A percentile compares a stretch with the other conserved stretches of the same genome.
Conservation (phyloP, 2,113 vertebrate species). For the Scortum barcoo region DNA sequence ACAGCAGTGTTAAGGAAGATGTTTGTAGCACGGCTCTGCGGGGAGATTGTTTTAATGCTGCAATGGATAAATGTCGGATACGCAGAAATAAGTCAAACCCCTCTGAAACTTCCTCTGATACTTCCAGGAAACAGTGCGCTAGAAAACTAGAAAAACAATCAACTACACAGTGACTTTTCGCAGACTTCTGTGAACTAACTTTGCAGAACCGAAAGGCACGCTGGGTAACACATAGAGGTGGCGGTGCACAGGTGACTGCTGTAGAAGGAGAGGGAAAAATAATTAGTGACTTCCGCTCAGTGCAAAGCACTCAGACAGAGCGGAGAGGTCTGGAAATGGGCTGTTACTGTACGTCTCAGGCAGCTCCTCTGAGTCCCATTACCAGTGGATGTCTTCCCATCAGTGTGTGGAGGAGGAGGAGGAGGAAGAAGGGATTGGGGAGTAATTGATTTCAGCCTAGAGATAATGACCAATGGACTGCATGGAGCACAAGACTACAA, state of each 20-base stretch:
- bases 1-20: background rate
- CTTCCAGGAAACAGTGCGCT: background rate
- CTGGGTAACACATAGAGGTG: background rate
- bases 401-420: conserved; percentile 44
- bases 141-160: background rate
- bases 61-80: background rate
- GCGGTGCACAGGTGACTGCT: conserved; percentile 38
- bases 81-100: background rate
- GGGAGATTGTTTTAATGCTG: background rate
- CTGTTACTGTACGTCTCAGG: conserved; percentile 54
- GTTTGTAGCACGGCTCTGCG: conserved; percentile 9
- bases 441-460: conserved; percentile 49
- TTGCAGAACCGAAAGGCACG: background rate
- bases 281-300: conserved; percentile 57
- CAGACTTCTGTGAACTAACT: background rate
- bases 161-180: background rate
- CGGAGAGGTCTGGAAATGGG: conserved; percentile 52
- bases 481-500: background rate
- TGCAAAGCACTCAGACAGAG: conserved; percentile 58
- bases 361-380: conserved; percentile 68
- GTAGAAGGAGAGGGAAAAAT: conserved; percentile 16
- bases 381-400: conserved; percentile 65
- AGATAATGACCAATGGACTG: conserved; percentile 30
- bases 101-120: background rate
- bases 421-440: background rate